phyloP scores from a whole-genome alignment of 2,113 vertebrate genomes.

The Neolamprologus ventralis region DNA sequence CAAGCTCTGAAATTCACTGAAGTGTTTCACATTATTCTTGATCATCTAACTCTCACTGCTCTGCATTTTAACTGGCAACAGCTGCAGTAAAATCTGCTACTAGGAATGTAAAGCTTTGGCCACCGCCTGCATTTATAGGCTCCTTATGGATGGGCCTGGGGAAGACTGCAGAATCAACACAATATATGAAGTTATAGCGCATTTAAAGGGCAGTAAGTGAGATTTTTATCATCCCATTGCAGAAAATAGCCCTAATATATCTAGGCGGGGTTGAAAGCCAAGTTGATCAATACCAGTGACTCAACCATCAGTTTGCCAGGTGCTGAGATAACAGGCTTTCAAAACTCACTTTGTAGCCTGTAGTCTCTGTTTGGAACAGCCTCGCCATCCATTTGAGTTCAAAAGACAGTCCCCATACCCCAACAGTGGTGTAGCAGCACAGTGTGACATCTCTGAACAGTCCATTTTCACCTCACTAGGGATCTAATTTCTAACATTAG shows the following conservation, averaged over 20 bases:
- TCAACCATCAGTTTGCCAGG: constrained; percentile 39
- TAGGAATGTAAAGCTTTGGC: neutral
- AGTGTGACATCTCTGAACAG: constrained; percentile 19
- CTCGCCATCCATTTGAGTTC: neutral
- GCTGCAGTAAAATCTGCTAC: constrained; percentile 16
- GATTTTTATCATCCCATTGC: constrained; percentile 22
- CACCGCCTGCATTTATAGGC: constrained; percentile 22
- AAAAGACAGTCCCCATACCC: neutral
- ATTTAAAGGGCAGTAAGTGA: constrained; percentile 43
- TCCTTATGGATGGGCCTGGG: neutral
- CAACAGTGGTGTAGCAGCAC: neutral
- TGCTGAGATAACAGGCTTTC: constrained; percentile 49
- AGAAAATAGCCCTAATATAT: constrained; percentile 36
- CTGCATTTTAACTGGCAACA: constrained; percentile 21
- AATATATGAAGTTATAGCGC: constrained; percentile 33
- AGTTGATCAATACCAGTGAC: constrained; percentile 48
- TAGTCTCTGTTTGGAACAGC: neutral
- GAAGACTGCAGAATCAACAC: constrained; percentile 54
- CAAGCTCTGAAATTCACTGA: neutral
- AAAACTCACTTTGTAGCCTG: constrained; percentile 21
- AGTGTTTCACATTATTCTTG: constrained; percentile 9
- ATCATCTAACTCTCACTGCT: constrained; percentile 5
- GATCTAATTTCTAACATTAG: constrained; percentile 19
- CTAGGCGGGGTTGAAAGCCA: constrained; percentile 6
- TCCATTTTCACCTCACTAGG: constrained; percentile 10